A percentile compares a stretch with the other conserved stretches of the same genome.
These are phyloP conservation scores for Oncorhynchus masou DNA, from an alignment of 2,113 vertebrate genomes.

Conservation along the genomic window DNA sequence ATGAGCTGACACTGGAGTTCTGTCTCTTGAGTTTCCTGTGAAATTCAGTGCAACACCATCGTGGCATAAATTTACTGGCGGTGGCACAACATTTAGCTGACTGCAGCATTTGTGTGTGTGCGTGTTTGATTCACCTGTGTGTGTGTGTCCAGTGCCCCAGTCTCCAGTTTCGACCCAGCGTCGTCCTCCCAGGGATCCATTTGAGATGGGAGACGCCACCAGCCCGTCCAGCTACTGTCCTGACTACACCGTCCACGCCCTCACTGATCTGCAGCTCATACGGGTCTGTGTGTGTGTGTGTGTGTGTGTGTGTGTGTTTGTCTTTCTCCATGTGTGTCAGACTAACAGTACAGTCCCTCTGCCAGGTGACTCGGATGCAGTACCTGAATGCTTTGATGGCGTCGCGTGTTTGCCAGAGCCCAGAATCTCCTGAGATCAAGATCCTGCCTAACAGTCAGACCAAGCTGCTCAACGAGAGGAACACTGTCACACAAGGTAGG, in stretches of 20 bases:
- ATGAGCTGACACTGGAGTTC: not conserved
- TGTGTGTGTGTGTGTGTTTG: constrained; percentile 7
- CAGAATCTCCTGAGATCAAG: constrained; percentile 77
- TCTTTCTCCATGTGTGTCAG: not conserved
- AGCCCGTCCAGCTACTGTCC: constrained; percentile 82
- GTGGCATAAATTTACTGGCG: not conserved
- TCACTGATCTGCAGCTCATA: constrained; percentile 88
- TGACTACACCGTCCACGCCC: constrained; percentile 90
- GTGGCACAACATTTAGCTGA: constrained; percentile 5
- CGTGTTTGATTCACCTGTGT: constrained; percentile 3
- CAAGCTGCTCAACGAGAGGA: constrained; percentile 80
- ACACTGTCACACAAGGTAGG: constrained; percentile 64
- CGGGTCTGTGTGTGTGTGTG: constrained; percentile 68
- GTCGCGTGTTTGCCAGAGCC: constrained; percentile 76
- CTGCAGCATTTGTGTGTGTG: not conserved
- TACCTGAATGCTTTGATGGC: constrained; percentile 88
- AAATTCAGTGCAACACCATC: not conserved
- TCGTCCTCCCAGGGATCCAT: constrained; percentile 71
- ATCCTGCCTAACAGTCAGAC: constrained; percentile 84
- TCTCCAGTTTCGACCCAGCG: constrained; percentile 81
- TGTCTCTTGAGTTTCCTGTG: not conserved
- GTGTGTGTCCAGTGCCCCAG: constrained; percentile 75
- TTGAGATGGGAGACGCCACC: constrained; percentile 72
- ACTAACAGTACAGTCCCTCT: not conserved
- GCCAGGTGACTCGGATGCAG: constrained; percentile 85